Base-by-base conservation (phyloP, 2,888 invertebrate species). In the Diaphora mendica region DNA sequence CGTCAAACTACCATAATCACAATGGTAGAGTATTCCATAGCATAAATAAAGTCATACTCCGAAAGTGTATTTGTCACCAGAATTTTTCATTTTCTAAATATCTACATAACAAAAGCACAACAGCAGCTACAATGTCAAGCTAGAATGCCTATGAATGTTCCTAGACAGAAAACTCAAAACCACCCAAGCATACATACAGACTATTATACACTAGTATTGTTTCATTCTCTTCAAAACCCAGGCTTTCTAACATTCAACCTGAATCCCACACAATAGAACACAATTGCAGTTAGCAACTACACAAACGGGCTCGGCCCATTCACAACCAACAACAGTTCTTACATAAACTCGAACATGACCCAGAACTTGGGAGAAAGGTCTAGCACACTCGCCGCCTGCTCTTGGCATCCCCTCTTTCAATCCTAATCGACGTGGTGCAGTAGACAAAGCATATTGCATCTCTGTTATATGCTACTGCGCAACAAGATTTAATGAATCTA, bases 341-440 rank as follows among this genome's bases (percentile, higher is more conserved):
- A 90, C 90, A 90, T 93, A 92, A 91, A 91, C 87, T 72, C 23
- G 39, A 33, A 70, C 82, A 79, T 93, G 95, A 94, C 95, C 95
- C 91, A 95, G 95, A 95, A 95, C 94, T 94, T 94, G 92, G 85
- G 94, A 95, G 95, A 95, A 95, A 95, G 94, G 94, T 93, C 91
- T 91, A 91, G 90, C 87, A 85, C 84, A 77, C 77, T 71, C 65
- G 39, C 44, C 78, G 72, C 73, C 72, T 74, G 74, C 71, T 51
- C 73, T 62, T 15, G 59, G 68, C 44, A 75, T 77, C 73, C 75
- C 77, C 78, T 80, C 71, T 75, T 74, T 72, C 76, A 75, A 35
- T 65, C 42, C 71, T 72, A 13, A 73, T 64, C 77, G 80, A 78
- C 70, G 75, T 17, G 73, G 42, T 82, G 84, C 82, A 85, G 39